Conservation (phyloP, 2,113 vertebrate species). For the Tachycineta bicolor region DNA sequence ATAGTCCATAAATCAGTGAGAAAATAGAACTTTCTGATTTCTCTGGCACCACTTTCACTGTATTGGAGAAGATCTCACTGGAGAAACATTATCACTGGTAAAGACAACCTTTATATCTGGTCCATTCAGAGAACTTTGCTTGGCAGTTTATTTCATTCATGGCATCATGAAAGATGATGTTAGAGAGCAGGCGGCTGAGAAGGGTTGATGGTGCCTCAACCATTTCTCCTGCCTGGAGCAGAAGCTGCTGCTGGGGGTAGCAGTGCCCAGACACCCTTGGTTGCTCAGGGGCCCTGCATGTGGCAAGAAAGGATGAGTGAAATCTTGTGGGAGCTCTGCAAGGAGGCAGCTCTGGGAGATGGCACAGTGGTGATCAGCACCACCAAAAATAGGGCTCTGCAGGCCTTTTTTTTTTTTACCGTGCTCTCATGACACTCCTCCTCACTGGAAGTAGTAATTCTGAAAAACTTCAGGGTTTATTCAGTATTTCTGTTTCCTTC, state of each 20-base stretch:
- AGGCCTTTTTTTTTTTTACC: neutral
- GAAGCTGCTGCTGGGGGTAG: neutral
- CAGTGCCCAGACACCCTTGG: accelerated
- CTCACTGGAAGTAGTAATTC: conserved; percentile 40
- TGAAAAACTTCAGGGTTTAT: neutral
- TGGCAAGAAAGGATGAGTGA: neutral
- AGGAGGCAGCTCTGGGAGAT: conserved; percentile 1
- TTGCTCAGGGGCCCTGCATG: neutral
- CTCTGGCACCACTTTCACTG: neutral
- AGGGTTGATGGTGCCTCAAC: neutral
- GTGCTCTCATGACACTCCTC: conserved; percentile 19
- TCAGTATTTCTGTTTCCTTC: conserved; percentile 19
- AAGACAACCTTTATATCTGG: neutral
- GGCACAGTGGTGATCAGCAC: neutral
- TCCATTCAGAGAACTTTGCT: neutral
- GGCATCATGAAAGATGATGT: neutral
- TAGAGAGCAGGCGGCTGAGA: neutral
- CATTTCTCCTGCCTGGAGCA: neutral
- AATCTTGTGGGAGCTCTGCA: neutral
- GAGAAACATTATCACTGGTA: neutral
- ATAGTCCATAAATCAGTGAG: neutral
- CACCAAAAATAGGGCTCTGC: conserved; percentile 20
- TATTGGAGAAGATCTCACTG: neutral
- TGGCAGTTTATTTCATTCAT: neutral
- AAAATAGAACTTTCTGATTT: neutral